These are phyloP conservation scores for Eutolmus rufibarbis DNA, from an alignment of 2,888 invertebrate species.

Conservation along the genomic window DNA sequence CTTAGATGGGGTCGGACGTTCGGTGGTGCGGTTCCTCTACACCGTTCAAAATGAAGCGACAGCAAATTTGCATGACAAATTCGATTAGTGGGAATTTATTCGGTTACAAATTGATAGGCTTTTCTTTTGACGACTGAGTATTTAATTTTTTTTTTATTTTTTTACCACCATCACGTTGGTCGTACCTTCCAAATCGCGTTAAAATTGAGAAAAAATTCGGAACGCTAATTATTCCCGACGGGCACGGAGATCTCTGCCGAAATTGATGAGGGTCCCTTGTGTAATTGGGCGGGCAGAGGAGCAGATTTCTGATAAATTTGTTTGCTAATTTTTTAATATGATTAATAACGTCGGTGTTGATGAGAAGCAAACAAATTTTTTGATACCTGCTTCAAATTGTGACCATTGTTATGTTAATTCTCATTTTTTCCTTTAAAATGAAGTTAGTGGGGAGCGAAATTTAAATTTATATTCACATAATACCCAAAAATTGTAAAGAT, in stretches of 20 bases:
- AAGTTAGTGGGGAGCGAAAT: neutral
- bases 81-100: conserved; percentile 31
- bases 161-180: neutral
- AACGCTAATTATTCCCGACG: neutral
- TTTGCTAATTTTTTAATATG: neutral
- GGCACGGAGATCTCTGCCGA: neutral
- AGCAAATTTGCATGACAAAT: conserved; percentile 3
- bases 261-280: neutral
- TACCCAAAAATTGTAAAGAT: too few relatives aligned
- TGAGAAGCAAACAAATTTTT: neutral
- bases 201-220: conserved; percentile 4
- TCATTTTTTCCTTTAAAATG: neutral
- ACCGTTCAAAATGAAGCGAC: neutral
- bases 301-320: neutral
- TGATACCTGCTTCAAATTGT: neutral
- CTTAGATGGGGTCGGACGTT: neutral
- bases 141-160: neutral
- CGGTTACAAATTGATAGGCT: conserved; percentile 3
- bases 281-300: neutral
- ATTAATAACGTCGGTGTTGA: neutral
- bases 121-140: neutral
- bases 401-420: neutral
- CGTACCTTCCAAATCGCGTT: neutral
- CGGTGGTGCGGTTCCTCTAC: neutral
- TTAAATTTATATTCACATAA: neutral